phyloP scores from a whole-genome alignment of 2,888 invertebrate species.

The Netelia fuscicornis region DNA sequence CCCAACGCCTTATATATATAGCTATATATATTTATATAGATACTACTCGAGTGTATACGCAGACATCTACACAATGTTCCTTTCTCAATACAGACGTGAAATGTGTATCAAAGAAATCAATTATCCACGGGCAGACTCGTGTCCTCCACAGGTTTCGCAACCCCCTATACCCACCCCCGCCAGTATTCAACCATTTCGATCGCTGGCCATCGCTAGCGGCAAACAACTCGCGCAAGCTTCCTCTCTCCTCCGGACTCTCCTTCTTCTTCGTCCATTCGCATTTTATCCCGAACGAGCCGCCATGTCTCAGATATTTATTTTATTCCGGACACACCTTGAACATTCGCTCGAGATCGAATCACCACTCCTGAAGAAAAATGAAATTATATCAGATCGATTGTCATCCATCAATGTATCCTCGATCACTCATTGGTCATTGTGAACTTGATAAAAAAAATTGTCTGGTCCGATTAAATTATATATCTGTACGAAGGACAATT shows the following conservation, averaged over 20 bases:
- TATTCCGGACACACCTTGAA: constrained; percentile 72
- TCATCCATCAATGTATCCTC: no score
- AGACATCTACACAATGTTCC: constrained; percentile 78
- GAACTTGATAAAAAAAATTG: no score
- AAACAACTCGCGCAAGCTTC: constrained; percentile 27
- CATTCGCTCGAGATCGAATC: constrained; percentile 10
- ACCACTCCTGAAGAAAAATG: neutral
- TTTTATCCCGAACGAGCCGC: neutral
- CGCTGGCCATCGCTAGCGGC: constrained; percentile 22
- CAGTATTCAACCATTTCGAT: constrained; percentile 44
- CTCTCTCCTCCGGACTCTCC: neutral
- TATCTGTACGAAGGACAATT: no score
- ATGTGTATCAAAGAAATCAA: constrained; percentile 81
- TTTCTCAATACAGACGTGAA: constrained; percentile 61
- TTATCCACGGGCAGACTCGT: constrained; percentile 76
- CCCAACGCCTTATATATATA: constrained; percentile 6
- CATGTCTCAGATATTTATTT: constrained; percentile 77
- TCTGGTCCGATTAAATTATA: no score
- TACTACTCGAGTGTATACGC: constrained; percentile 71
- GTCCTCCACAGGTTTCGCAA: constrained; percentile 63
- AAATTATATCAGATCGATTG: neutral
- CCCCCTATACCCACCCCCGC: constrained; percentile 35
- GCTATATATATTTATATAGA: constrained; percentile 51
- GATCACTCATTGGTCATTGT: no score
- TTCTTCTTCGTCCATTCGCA: neutral